Evolutionary conservation across 2,113 vertebrate species (phyloP).

Genomic region (Nycticorax nycticorax): DNA sequence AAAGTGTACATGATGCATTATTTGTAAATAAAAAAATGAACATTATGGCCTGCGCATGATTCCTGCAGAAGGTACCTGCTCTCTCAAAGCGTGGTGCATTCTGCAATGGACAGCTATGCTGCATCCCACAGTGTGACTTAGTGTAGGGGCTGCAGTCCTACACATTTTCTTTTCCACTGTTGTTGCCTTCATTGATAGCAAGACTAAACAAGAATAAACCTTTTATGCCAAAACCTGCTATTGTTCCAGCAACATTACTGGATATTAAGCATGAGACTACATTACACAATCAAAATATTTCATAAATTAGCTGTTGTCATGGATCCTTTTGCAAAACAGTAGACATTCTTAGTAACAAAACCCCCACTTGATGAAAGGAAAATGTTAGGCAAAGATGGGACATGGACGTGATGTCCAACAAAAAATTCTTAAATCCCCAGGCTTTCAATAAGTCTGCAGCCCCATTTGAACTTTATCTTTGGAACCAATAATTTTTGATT

Average conservation of each 20-base stretch:
- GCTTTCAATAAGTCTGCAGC: background rate
- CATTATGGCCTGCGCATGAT: background rate
- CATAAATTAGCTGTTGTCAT: background rate
- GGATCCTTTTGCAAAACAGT: background rate
- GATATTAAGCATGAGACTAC: background rate
- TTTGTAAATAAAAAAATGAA: background rate
- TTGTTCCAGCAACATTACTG: background rate
- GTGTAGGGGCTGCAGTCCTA: background rate
- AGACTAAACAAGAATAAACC: background rate
- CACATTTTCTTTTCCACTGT: background rate
- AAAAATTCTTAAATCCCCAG: background rate
- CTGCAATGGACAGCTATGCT: background rate
- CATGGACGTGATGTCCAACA: background rate
- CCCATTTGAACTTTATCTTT: background rate
- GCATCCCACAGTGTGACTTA: background rate
- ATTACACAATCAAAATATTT: background rate
- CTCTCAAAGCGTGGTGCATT: background rate
- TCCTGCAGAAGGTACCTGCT: background rate
- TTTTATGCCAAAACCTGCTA: background rate
- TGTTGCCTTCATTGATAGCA: background rate
- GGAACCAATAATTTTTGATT: background rate
- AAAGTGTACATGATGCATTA: background rate
- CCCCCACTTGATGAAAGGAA: background rate
- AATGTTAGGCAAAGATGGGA: background rate
- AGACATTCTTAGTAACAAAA: background rate